Evolutionary conservation across 2,888 invertebrate species (phyloP), one percentile per base, ranked within the genome.

Genomic region (Melanostoma scalare): DNA sequence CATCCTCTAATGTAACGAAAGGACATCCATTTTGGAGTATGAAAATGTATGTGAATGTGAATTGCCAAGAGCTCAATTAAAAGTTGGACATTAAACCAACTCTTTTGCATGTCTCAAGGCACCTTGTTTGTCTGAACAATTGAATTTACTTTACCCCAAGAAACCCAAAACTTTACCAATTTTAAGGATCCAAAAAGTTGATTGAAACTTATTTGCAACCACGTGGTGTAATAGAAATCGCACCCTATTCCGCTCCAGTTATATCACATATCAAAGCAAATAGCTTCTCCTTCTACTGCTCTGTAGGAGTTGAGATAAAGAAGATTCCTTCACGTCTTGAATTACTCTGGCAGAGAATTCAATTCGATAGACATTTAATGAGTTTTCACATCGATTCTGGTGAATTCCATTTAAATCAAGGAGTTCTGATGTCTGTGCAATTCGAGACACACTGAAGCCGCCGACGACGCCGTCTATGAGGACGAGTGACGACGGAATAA

Each of bases 151-250:
- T 50, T 60, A 68, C 61, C 71, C n/a, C 73, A 33, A 50, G 72
- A 81, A 77, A 58, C 72, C 81, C 67, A 46, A 72, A 68, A 82
- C 73, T 77, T 77, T 82, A 61, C n/a, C 68, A 73, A 82, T 77
- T 77, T 77, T 46, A 46, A 33, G 63, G 50, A 82, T 56, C 72
- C 50, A n/a, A 56, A 77, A 82, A 73, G 30, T 79, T 82, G 77
- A 6, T 20, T 20, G 33, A 56, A 75, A 82, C 72, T 73, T 73
- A n/a, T 77, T 68, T 73, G 67, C 63, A 63, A 52, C 72, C 58
- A 72, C 65, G 33, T 65, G 58, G 44, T 30, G 52, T 63, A 50
- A 50, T 50, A 48, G 63, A 63, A 63, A 63, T 38, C 30, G 50
- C 30, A 31, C n/a, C 9, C 46, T 1, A 10, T 3, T 36, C 3